A percentile compares a stretch with the other conserved stretches of the same genome.
These are phyloP conservation scores for Delia radicum DNA, from an alignment of 1,140 invertebrate species.

Conservation along the genomic window DNA sequence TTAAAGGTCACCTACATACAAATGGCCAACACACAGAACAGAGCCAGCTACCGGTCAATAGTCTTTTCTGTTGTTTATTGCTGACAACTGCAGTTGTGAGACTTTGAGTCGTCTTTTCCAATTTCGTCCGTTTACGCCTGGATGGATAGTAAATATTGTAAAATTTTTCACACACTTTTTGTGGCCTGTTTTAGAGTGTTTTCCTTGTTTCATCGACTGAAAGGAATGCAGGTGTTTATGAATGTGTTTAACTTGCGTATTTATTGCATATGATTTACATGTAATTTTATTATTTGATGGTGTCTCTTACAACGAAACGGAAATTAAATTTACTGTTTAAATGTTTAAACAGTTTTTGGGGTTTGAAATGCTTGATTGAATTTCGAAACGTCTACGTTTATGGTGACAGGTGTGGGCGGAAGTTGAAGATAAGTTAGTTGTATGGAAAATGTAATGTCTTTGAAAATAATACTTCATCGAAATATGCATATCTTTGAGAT, in stretches of 20 bases:
- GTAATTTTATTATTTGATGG: neutral
- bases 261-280: neutral
- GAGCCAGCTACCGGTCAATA: no score
- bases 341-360: neutral
- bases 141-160: neutral
- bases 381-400: no score
- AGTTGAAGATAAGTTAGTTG: no score
- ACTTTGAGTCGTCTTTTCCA: neutral
- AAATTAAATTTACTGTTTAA: neutral
- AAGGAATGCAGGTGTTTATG: neutral
- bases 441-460: no score
- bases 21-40: no score
- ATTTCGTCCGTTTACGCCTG: neutral
- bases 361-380: neutral
- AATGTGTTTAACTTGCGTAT: neutral
- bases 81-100: neutral
- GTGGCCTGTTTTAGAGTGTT: neutral
- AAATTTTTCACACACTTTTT: neutral
- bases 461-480: no score
- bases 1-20: no score
- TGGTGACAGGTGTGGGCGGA: neutral
- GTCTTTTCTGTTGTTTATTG: no score
- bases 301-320: neutral
- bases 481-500: no score
- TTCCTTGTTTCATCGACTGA: neutral